Conservation (phyloP, 2,888 invertebrate species). For the Caenorhabditis zanzibari region DNA sequence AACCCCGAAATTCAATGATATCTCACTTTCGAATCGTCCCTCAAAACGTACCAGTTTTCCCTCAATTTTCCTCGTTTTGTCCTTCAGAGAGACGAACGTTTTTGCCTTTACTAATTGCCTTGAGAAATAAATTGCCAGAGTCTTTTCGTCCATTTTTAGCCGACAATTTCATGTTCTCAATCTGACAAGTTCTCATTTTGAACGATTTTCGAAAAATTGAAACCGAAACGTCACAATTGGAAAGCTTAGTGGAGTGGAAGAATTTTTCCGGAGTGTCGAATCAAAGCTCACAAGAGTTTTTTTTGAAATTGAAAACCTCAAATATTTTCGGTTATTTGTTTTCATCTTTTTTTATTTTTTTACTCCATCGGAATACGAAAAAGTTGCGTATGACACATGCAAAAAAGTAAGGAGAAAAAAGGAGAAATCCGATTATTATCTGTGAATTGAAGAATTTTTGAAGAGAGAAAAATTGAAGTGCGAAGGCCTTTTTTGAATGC, state of each 20-base stretch:
- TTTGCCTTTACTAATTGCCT: slow-evolving; percentile 49
- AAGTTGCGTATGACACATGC: slow-evolving; percentile 1
- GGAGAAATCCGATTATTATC: slow-evolving; percentile 38
- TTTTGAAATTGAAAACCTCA: slow-evolving; percentile 19
- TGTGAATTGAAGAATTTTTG: slow-evolving; percentile 28
- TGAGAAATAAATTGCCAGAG: slow-evolving; percentile 40
- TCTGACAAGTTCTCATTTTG: not conserved
- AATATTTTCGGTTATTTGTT: slow-evolving; percentile 5
- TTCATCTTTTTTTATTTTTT: not conserved
- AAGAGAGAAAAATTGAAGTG: slow-evolving; percentile 41
- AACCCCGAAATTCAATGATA: slow-evolving; percentile 27
- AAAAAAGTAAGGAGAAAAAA: not conserved
- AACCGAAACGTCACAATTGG: slow-evolving; percentile 5
- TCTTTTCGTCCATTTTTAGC: slow-evolving; percentile 18
- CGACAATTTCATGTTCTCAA: not conserved
- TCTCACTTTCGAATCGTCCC: slow-evolving; percentile 44
- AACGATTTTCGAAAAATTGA: not conserved
- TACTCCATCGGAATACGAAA: not conserved
- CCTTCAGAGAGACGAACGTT: slow-evolving; percentile 57
- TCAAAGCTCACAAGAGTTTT: slow-evolving; percentile 10
- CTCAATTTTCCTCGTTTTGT: slow-evolving; percentile 33
- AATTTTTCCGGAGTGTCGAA: slow-evolving; percentile 7
- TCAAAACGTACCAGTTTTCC: slow-evolving; percentile 51
- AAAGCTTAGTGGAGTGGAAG: slow-evolving; percentile 31
- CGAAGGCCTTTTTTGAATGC: slow-evolving; percentile 37